A percentile compares a stretch with the other conserved stretches of the same genome.
These are phyloP conservation scores for Cromileptes altivelis DNA, from an alignment of 2,113 vertebrate genomes.

Conservation along the genomic window DNA sequence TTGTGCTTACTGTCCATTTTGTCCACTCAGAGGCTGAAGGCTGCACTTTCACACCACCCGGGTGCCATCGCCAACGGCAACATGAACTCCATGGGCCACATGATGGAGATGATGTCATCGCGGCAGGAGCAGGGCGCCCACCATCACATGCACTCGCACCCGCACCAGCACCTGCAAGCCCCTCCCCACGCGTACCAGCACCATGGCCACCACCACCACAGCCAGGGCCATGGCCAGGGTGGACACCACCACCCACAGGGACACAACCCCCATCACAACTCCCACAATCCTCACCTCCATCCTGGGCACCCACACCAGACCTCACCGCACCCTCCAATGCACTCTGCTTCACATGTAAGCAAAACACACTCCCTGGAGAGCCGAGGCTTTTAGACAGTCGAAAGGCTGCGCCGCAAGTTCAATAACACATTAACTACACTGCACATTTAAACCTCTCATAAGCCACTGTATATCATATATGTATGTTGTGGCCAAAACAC, in stretches of 20 bases:
- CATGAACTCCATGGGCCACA: constrained; percentile 99
- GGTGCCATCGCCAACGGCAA: constrained; percentile 95
- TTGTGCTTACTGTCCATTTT: constrained; percentile 60
- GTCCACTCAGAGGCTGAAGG: constrained; percentile 94
- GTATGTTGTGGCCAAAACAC: constrained; percentile 39
- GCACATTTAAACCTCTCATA: constrained; percentile 54
- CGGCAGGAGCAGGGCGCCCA: constrained; percentile 92
- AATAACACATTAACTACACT: constrained; percentile 62
- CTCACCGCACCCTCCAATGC: constrained; percentile 92
- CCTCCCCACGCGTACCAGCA: constrained; percentile 92
- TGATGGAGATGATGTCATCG: constrained; percentile 99
- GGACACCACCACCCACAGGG: constrained; percentile 93
- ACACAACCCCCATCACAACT: constrained; percentile 93
- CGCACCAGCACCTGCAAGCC: constrained; percentile 97
- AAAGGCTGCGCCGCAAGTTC: constrained; percentile 55
- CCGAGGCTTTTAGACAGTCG: constrained; percentile 40
- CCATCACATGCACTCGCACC: constrained; percentile 96
- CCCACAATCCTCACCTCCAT: constrained; percentile 95
- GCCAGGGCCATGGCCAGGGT: constrained; percentile 90
- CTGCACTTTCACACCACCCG: constrained; percentile 96
- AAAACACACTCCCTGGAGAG: constrained; percentile 5
- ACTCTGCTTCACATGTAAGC: constrained; percentile 94
- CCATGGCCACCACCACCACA: constrained; percentile 87
- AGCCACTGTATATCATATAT: neutral
- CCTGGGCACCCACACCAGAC: constrained; percentile 93